phyloP scores from a whole-genome alignment of 2,888 invertebrate genomes.

The Meiosimyza platycephala region DNA sequence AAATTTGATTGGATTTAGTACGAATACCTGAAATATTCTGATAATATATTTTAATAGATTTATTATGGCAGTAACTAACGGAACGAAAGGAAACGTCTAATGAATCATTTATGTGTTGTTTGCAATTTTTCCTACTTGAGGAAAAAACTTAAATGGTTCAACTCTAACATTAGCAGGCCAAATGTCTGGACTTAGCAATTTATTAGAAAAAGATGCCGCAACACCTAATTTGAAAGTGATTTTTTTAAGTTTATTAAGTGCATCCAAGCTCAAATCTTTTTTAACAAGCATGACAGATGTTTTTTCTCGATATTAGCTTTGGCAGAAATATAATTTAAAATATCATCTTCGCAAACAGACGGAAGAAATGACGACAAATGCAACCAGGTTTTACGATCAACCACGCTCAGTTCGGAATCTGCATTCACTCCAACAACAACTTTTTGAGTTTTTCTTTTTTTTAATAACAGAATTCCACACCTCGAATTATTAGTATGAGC shows the following conservation, averaged over 20 bases:
- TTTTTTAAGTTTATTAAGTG: too few species aligned
- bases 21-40: not conserved
- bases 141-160: not conserved
- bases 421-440: too few species aligned
- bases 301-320: not conserved
- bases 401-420: not conserved
- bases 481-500: too few species aligned
- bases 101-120: too few species aligned
- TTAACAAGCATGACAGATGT: not conserved
- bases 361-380: constrained; percentile 13
- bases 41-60: not conserved
- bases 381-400: constrained; percentile 3
- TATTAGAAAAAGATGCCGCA: too few species aligned
- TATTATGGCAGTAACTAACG: not conserved
- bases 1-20: not conserved
- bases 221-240: too few species aligned
- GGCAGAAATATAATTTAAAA: not conserved
- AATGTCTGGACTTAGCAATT: not conserved
- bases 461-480: too few species aligned
- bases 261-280: too few species aligned
- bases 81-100: too few species aligned
- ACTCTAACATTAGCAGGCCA: constrained; percentile 12
- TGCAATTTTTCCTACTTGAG: too few species aligned
- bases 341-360: not conserved
- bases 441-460: too few species aligned